Percentiles rank a stretch among this genome's conserved stretches.
These are phyloP conservation scores for Syngnathus floridae DNA, from an alignment of 2,113 vertebrate species.

Conservation along the genomic window DNA sequence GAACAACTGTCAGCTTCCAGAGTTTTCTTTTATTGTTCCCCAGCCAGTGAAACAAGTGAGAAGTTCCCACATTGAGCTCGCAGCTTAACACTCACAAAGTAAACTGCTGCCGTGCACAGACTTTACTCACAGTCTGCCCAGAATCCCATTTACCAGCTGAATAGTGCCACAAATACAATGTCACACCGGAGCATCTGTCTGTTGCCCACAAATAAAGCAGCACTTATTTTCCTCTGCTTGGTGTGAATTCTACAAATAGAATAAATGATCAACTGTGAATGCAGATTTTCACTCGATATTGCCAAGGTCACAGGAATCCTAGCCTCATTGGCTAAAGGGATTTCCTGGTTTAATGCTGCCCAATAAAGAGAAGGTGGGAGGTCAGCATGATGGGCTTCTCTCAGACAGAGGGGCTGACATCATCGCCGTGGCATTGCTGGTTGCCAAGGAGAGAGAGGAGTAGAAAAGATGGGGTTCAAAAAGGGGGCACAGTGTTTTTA, in stretches of 20 bases:
- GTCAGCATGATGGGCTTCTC: slow-evolving; percentile 54
- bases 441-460: slow-evolving; percentile 36
- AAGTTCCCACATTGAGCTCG: slow-evolving; percentile 29
- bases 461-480: slow-evolving; percentile 13
- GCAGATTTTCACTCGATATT: slow-evolving; percentile 16
- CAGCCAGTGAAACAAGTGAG: slow-evolving; percentile 36
- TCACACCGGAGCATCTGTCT: slow-evolving; percentile 24
- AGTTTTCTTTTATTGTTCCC: slow-evolving; percentile 34
- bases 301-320: slow-evolving; percentile 14
- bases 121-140: slow-evolving; percentile 32
- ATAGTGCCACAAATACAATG: slow-evolving; percentile 29
- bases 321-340: slow-evolving; percentile 44
- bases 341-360: slow-evolving; percentile 34
- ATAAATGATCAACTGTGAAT: slow-evolving; percentile 26
- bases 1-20: slow-evolving; percentile 34
- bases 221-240: not conserved
- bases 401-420: slow-evolving; percentile 48
- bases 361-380: slow-evolving; percentile 24
- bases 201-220: slow-evolving; percentile 15
- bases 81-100: slow-evolving; percentile 61
- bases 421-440: slow-evolving; percentile 53
- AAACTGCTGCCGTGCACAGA: slow-evolving; percentile 46
- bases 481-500: slow-evolving; percentile 22
- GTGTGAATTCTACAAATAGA: slow-evolving; percentile 1
- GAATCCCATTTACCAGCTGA: slow-evolving; percentile 36